Percentiles rank a stretch among this genome's conserved stretches.
These are phyloP conservation scores for Enteromius unitaeniatus DNA, from an alignment of 2,797 vertebrate species.

Conservation along the genomic window DNA sequence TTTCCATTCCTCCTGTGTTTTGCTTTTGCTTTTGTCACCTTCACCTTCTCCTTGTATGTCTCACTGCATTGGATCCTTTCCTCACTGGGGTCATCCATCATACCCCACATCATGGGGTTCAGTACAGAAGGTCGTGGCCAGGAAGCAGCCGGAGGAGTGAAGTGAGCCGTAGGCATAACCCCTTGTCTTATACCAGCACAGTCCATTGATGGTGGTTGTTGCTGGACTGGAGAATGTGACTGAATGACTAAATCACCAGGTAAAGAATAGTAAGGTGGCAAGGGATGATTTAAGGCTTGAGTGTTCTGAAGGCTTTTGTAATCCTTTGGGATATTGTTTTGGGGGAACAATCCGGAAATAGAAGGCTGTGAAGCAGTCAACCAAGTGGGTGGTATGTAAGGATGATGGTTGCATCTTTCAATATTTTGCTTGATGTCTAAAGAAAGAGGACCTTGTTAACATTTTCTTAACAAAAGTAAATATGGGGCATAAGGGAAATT, in stretches of 20 bases:
- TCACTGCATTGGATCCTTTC: constrained; percentile 5
- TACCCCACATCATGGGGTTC: constrained; percentile 49
- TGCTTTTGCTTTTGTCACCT: constrained; percentile 10
- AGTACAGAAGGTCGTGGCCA: constrained; percentile 49
- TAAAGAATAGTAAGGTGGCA: constrained; percentile 16
- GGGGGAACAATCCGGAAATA: constrained; percentile 32
- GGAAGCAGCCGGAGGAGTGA: constrained; percentile 34
- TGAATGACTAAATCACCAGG: constrained; percentile 50
- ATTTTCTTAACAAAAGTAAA: not conserved
- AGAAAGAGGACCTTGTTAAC: not conserved
- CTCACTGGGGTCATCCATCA: not conserved
- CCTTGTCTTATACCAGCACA: constrained; percentile 45
- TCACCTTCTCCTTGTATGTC: not conserved
- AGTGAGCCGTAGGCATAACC: constrained; percentile 15
- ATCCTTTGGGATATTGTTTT: constrained; percentile 45
- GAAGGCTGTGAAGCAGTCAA: constrained; percentile 57
- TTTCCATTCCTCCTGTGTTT: constrained; percentile 18
- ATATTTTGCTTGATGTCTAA: constrained; percentile 36
- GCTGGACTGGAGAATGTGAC: constrained; percentile 40
- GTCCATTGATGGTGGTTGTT: constrained; percentile 44
- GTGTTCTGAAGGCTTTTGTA: constrained; percentile 49
- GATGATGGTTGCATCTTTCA: constrained; percentile 29
- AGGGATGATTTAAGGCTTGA: constrained; percentile 31
- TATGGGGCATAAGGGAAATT: not conserved
- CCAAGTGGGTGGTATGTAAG: constrained; percentile 58